phyloP scores from a whole-genome alignment of 2,888 invertebrate species.

The Bugula neritina region DNA sequence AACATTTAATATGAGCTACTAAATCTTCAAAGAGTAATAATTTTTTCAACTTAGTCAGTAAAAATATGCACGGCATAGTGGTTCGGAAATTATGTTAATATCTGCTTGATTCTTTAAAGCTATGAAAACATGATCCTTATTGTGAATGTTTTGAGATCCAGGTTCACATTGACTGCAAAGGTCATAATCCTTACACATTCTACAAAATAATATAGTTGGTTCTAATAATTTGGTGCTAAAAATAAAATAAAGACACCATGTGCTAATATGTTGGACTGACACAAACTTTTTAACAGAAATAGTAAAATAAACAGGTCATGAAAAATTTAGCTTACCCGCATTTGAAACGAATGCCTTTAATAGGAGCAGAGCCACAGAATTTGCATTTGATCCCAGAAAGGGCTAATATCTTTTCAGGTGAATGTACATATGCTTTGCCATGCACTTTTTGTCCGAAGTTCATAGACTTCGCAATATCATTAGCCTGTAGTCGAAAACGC shows the following conservation, averaged over 20 bases:
- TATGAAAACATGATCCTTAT: slow-evolving; percentile 7
- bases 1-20: no score
- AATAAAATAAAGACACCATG: no score
- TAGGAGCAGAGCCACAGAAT: not conserved
- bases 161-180: not conserved
- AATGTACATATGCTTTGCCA: slow-evolving; percentile 8
- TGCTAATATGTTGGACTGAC: no score
- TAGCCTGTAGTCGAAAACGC: no score
- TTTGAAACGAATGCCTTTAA: not conserved
- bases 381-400: not conserved
- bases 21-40: no score
- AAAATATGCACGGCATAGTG: not conserved
- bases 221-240: no score
- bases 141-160: not conserved
- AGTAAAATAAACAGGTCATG: no score
- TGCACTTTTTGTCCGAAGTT: not conserved
- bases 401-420: not conserved
- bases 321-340: slow-evolving; percentile 16
- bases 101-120: not conserved
- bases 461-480: not conserved
- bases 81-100: slow-evolving; percentile 13
- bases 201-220: not conserved
- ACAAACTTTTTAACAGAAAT: no score
- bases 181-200: slow-evolving; percentile 22
- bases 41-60: no score